phyloP scores from a whole-genome alignment of 2,888 invertebrate genomes.

The Petrolisthes cinctipes region DNA sequence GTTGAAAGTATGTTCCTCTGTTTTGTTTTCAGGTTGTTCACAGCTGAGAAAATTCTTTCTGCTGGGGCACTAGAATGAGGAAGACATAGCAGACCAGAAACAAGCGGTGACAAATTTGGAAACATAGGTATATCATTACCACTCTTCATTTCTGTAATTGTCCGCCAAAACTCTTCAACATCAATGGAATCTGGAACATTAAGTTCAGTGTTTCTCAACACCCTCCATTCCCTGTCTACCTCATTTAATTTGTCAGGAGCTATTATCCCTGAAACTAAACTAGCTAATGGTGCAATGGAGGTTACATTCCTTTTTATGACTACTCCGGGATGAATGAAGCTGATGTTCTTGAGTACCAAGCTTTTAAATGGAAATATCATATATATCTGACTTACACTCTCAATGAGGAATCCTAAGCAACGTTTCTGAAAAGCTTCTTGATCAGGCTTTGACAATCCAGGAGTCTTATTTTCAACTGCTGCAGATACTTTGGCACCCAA shows the following conservation, averaged over 20 bases:
- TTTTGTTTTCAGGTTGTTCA: background rate
- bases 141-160: background rate
- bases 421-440: background rate
- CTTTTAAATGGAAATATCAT: too few relatives aligned
- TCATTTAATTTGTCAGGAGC: background rate
- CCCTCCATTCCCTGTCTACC: slow-evolving; percentile 1
- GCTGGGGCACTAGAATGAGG: slow-evolving; percentile 12
- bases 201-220: slow-evolving; percentile 20
- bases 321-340: slow-evolving; percentile 17
- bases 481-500: too few relatives aligned
- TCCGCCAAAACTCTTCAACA: background rate
- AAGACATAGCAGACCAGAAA: background rate
- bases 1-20: background rate
- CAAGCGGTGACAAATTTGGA: slow-evolving; percentile 6
- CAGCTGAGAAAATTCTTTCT: slow-evolving; percentile 2
- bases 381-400: background rate
- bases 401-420: background rate
- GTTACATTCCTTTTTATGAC: background rate
- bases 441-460: too few relatives aligned
- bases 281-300: background rate
- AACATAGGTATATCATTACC: background rate
- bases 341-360: slow-evolving; percentile 1
- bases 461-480: too few relatives aligned
- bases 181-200: background rate
- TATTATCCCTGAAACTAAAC: background rate